phyloP scores from a whole-genome alignment of 2,888 invertebrate species.

The Drosophila hamatofila region DNA sequence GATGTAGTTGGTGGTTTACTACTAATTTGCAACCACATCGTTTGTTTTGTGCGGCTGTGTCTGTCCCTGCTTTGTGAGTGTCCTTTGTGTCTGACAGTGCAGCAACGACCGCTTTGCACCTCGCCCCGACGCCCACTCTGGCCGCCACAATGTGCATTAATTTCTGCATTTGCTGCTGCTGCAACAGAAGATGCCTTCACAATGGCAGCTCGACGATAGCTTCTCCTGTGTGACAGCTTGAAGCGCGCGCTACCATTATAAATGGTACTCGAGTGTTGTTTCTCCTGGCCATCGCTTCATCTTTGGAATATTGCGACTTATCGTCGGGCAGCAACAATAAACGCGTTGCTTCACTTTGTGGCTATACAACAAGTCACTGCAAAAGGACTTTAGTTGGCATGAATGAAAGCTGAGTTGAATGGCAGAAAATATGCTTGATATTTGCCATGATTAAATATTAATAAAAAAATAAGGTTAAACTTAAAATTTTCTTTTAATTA shows the following conservation, averaged over 20 bases:
- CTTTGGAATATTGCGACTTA: constrained; percentile 62
- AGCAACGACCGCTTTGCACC: constrained; percentile 47
- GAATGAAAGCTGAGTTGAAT: not conserved
- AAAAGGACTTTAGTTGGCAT: not conserved
- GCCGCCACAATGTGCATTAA: constrained; percentile 67
- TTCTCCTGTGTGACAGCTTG: constrained; percentile 59
- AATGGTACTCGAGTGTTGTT: constrained; percentile 55
- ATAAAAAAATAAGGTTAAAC: no score
- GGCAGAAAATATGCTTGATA: not conserved
- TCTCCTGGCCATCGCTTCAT: constrained; percentile 39
- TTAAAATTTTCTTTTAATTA: no score
- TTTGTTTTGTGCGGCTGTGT: constrained; percentile 71
- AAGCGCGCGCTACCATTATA: constrained; percentile 55
- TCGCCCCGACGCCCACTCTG: constrained; percentile 20
- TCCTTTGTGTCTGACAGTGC: constrained; percentile 72
- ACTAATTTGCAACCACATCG: constrained; percentile 81
- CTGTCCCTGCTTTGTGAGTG: constrained; percentile 39
- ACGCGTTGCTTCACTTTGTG: constrained; percentile 53
- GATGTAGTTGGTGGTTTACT: constrained; percentile 80
- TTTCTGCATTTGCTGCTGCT: constrained; percentile 62
- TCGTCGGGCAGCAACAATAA: constrained; percentile 58
- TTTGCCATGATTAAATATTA: not conserved
- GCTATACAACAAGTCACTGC: constrained; percentile 17
- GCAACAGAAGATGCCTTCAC: constrained; percentile 44
- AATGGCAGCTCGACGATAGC: constrained; percentile 41